Base-by-base conservation (phyloP, 1,140 invertebrate species). In the Orchesella cincta region DNA sequence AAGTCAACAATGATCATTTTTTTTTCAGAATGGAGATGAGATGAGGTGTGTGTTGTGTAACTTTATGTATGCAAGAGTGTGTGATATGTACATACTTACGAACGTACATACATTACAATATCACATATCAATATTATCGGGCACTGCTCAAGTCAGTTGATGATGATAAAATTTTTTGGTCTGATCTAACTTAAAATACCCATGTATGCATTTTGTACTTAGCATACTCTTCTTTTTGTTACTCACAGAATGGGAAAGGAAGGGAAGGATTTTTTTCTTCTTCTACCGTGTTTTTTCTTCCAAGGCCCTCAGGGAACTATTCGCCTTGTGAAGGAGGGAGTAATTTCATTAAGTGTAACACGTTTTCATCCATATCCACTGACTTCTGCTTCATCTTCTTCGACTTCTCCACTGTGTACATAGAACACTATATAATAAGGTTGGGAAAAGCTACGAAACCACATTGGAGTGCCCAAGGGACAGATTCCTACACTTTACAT, bases 261-360 rank as follows among this genome's bases (percentile, higher is more conserved):
- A 12, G 23, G 12, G n/a, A 64, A 31, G 23, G 12, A 64, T 26
- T 64, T 64, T 64, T 64, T 64, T 31, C 57, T 64, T 23, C 57
- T 64, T 64, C 23, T 64, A 14, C 57, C 23, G 39, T 46, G 39
- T 46, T 46, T 46, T 46, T 8, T 67, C 29, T 33, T 33, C 8
- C 35, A 18, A 64, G 36, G 14, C 36, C 71, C 76, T 78, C 76
- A 64, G 77, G 79, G 77, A 78, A 62, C 79, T 71, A 78, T 78
- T 78, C 72, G 74, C 78, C 77, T 78, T 75, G 76, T 77, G 78
- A 77, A 78, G 79, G 34, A 78, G 77, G 34, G 71, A 76, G 77
- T 81, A 81, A 81, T 81, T 81, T 81, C 79, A 81, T 81, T 81
- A 81, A 78, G 79, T 81, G 75, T 81, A 81, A 78, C 79, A 81